Evolutionary conservation across 2,113 vertebrate species (phyloP).

Genomic region (Epinephelus fuscoguttatus): DNA sequence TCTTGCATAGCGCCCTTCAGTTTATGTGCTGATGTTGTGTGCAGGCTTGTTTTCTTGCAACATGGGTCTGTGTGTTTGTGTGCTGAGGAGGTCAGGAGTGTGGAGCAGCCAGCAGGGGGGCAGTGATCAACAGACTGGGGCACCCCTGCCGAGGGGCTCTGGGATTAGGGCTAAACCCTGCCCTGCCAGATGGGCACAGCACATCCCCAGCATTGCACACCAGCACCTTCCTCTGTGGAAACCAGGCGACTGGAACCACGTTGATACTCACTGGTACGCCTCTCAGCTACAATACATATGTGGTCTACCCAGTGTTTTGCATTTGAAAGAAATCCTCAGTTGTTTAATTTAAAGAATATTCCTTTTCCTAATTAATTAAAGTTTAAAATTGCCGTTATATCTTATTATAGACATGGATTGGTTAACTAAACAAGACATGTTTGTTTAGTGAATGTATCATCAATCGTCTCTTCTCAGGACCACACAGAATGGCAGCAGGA

Average conservation of each 20-base stretch:
- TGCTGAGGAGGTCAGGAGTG: slow-evolving; percentile 87
- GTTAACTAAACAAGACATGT: neutral
- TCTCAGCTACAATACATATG: neutral
- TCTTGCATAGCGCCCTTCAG: slow-evolving; percentile 1
- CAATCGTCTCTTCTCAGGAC: slow-evolving; percentile 46
- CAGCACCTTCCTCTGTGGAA: slow-evolving; percentile 43
- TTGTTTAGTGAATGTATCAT: slow-evolving; percentile 1
- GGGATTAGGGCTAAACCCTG: slow-evolving; percentile 96
- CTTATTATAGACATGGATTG: neutral
- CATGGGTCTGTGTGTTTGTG: slow-evolving; percentile 64
- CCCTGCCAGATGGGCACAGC: slow-evolving; percentile 95
- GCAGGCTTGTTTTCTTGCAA: slow-evolving; percentile 44
- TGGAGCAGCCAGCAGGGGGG: slow-evolving; percentile 77
- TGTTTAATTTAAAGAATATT: slow-evolving; percentile 4
- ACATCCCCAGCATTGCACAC: slow-evolving; percentile 83
- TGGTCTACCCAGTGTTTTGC: neutral
- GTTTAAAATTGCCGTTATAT: neutral
- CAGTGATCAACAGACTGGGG: slow-evolving; percentile 94
- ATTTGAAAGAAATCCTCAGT: neutral
- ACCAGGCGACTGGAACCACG: slow-evolving; percentile 3
- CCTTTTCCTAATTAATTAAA: no score
- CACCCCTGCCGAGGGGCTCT: slow-evolving; percentile 93
- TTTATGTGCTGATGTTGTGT: slow-evolving; percentile 46
- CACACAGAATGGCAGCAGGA: slow-evolving; percentile 10
- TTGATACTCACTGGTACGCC: slow-evolving; percentile 13